A percentile compares a stretch with the other conserved stretches of the same genome.
Conservation (phyloP, 2,888 invertebrate species). For the Brachyptera putata region DNA sequence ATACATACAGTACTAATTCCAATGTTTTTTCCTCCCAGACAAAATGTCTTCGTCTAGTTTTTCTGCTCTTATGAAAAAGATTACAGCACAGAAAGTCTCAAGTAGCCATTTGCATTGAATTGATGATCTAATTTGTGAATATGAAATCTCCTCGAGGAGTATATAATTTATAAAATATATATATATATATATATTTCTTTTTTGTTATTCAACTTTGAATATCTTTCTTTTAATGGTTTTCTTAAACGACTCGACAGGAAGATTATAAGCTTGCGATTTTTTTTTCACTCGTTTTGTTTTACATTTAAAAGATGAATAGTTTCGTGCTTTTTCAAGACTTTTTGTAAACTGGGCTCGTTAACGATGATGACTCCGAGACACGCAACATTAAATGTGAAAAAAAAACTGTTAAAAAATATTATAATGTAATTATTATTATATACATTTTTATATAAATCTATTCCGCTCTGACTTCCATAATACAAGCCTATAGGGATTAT, state of each 20-base stretch:
- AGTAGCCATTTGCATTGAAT: conserved; percentile 9
- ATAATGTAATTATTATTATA: neutral
- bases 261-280: conserved; percentile 1
- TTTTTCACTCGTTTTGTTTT: neutral
- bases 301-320: neutral
- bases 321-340: no score
- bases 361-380: neutral
- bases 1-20: no score
- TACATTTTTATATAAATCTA: neutral
- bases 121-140: conserved; percentile 6
- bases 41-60: no score
- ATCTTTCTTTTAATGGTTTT: neutral
- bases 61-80: no score
- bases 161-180: no score
- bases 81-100: no score
- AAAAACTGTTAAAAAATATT: neutral
- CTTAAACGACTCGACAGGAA: neutral
- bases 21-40: no score
- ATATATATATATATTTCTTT: neutral
- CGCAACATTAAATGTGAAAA: conserved; percentile 3
- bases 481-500: no score
- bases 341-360: conserved; percentile 3
- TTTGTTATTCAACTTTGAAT: neutral
- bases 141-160: neutral
- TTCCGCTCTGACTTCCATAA: neutral